These are phyloP conservation scores for Formicarius rufipectus DNA, from an alignment of 2,113 vertebrate genomes.

Conservation along the genomic window DNA sequence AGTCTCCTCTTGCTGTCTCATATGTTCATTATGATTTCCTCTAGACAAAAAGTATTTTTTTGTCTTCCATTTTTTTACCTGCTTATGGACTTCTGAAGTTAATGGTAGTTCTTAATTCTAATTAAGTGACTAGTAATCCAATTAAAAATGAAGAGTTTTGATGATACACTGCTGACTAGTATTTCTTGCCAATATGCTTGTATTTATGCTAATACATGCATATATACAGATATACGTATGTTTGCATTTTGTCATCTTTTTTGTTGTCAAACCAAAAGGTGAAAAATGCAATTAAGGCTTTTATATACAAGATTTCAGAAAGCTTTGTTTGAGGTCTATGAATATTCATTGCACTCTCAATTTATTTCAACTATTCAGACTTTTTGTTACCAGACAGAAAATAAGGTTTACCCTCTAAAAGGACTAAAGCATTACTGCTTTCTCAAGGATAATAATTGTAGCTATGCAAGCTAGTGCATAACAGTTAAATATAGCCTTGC, in stretches of 20 bases:
- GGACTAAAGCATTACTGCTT: not conserved
- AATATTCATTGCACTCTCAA: not conserved
- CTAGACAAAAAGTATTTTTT: not conserved
- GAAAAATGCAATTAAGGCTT: not conserved
- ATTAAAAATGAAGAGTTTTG: not conserved
- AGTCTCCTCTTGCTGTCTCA: not conserved
- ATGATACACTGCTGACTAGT: not conserved
- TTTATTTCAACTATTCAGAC: not conserved
- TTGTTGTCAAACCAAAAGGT: not conserved
- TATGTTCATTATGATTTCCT: not conserved
- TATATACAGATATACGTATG: not conserved
- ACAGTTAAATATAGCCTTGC: constrained; percentile 59
- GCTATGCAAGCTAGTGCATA: constrained; percentile 18
- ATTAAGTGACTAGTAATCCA: not conserved
- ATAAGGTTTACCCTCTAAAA: constrained; percentile 1
- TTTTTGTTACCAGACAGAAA: constrained; percentile 1
- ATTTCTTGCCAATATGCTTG: not conserved
- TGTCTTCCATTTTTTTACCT: not conserved
- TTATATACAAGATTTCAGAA: not conserved
- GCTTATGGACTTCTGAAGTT: not conserved
- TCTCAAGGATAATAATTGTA: constrained; percentile 21
- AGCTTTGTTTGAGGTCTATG: not conserved
- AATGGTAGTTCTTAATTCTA: not conserved
- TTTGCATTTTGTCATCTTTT: not conserved
- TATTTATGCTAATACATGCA: not conserved